Conservation (phyloP, 2,113 vertebrate species). For the Pontoporia blainvillei region DNA sequence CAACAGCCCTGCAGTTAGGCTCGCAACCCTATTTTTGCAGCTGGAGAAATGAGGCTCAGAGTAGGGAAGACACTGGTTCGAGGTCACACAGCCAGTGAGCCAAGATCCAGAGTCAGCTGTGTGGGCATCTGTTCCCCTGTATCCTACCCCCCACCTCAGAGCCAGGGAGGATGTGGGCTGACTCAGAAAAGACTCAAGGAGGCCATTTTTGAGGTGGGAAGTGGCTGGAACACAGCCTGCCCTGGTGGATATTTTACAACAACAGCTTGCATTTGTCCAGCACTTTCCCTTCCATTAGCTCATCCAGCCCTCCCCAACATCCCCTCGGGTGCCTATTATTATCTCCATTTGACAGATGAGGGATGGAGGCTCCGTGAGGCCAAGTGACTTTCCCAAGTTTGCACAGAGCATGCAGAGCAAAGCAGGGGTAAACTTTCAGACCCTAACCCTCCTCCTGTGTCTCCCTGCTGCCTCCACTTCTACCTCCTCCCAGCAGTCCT, state of each 20-base stretch:
- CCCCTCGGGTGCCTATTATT: constrained; percentile 41
- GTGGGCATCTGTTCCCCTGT: not conserved
- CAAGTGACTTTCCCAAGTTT: constrained; percentile 42
- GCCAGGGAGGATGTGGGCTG: not conserved
- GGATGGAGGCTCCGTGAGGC: not conserved
- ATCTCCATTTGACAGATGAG: constrained; percentile 50
- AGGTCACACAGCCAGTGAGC: not conserved
- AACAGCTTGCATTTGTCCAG: constrained; percentile 29
- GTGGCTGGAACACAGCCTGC: constrained; percentile 18
- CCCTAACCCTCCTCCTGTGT: not conserved
- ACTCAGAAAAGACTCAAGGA: not conserved
- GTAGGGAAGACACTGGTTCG: not conserved
- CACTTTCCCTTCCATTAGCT: constrained; percentile 63
- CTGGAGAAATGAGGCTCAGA: not conserved
- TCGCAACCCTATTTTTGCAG: not conserved
- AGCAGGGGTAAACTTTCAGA: not conserved
- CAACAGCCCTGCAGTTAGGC: not conserved
- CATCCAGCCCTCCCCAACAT: not conserved
- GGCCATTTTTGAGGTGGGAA: constrained; percentile 55
- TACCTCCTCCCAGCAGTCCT: not conserved
- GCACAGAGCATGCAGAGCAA: not conserved
- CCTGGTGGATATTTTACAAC: constrained; percentile 11
- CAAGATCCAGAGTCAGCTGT: not conserved
- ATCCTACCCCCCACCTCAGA: not conserved
- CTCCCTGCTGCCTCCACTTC: not conserved